Conservation (phyloP, 2,113 vertebrate genomes). For the Thryonomys swinderianus region DNA sequence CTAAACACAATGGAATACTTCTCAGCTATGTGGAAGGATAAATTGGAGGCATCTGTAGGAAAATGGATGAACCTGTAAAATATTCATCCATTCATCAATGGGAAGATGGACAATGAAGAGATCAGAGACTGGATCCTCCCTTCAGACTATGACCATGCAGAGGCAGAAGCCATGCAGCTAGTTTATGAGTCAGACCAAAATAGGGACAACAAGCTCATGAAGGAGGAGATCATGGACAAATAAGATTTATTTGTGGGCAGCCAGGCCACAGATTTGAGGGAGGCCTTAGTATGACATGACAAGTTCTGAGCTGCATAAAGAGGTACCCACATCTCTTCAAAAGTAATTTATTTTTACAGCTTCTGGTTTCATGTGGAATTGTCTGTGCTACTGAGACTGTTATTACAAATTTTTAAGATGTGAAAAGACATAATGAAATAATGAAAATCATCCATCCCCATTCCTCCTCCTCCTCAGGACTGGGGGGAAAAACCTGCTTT, state of each 20-base stretch:
- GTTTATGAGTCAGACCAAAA: conserved; percentile 93
- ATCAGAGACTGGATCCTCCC: conserved; percentile 96
- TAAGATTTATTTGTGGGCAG: conserved; percentile 96
- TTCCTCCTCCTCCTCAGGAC: conserved; percentile 51
- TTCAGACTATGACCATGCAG: conserved; percentile 93
- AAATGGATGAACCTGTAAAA: neutral
- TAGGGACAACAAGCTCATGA: conserved; percentile 93
- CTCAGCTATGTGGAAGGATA: neutral
- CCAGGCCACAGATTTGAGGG: conserved; percentile 96
- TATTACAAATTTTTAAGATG: conserved; percentile 75
- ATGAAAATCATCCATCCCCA: conserved; percentile 58
- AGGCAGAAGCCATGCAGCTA: conserved; percentile 94
- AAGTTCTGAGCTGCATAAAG: conserved; percentile 88
- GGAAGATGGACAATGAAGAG: conserved; percentile 95
- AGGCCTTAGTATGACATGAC: conserved; percentile 94
- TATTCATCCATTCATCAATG: too few species aligned
- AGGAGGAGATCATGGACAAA: conserved; percentile 93
- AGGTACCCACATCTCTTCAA: conserved; percentile 75
- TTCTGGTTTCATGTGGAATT: conserved; percentile 82
- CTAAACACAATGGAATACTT: neutral
- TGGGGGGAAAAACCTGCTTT: conserved; percentile 59
- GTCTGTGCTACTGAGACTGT: conserved; percentile 84
- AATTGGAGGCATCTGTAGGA: neutral
- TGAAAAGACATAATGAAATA: conserved; percentile 64
- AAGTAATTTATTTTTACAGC: conserved; percentile 94